Conservation (phyloP, 1,140 invertebrate genomes). For the Plectrocnemia conspersa region DNA sequence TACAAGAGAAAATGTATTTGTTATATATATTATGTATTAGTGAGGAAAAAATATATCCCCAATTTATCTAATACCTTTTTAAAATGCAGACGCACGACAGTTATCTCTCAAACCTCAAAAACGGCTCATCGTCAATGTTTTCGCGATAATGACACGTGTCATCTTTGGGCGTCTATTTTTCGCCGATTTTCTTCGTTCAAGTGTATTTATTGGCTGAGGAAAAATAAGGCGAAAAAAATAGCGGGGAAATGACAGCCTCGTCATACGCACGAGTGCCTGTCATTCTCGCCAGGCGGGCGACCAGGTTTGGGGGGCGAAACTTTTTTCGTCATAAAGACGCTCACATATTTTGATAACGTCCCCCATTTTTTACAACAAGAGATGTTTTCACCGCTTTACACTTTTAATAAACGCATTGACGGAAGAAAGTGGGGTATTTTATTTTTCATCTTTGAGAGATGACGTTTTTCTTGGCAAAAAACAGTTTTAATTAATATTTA, state of each 20-base stretch:
- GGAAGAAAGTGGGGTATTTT: slow-evolving; percentile 13
- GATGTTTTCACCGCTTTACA: slow-evolving; percentile 27
- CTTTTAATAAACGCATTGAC: slow-evolving; percentile 29
- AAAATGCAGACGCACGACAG: too few relatives aligned
- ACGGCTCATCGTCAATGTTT: too few relatives aligned
- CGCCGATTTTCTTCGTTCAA: slow-evolving; percentile 18
- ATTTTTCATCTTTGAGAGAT: too few relatives aligned
- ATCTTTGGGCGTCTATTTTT: too few relatives aligned
- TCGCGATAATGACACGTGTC: too few relatives aligned
- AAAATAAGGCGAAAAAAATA: slow-evolving; percentile 26
- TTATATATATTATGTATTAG: too few relatives aligned
- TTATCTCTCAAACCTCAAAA: too few relatives aligned
- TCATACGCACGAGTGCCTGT: slow-evolving; percentile 27
- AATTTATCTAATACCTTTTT: too few relatives aligned
- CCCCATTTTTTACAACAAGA: slow-evolving; percentile 6
- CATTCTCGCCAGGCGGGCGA: slow-evolving; percentile 6
- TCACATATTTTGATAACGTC: slow-evolving; percentile 25
- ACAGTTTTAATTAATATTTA: too few relatives aligned
- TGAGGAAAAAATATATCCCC: too few relatives aligned
- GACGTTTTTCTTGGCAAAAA: too few relatives aligned
- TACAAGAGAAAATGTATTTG: too few relatives aligned
- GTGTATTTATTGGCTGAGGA: slow-evolving; percentile 24
- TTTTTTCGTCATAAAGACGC: slow-evolving; percentile 18
- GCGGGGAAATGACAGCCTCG: slow-evolving; percentile 21
- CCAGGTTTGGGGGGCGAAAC: slow-evolving; percentile 9